Percentiles rank a stretch among this genome's conserved stretches.
Evolutionary conservation across 1,140 invertebrate genomes (phyloP).

Genomic region (Babylonia areolata): DNA sequence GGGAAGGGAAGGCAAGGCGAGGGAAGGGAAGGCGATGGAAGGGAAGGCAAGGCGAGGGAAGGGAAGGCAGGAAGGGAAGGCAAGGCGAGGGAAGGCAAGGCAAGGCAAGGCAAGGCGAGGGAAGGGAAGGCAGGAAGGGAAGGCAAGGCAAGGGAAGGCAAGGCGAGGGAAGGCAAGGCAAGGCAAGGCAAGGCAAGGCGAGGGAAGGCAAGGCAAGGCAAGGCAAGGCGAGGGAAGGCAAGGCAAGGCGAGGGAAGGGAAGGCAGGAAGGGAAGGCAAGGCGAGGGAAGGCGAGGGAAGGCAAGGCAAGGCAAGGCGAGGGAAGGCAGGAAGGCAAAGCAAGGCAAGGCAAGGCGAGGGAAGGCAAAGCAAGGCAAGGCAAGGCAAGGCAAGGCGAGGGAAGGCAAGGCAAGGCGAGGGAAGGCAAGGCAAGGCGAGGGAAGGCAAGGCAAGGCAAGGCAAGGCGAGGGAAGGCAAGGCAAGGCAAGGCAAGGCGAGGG

Average conservation of each 20-base stretch:
- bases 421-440: neutral
- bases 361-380: neutral
- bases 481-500: too few species aligned
- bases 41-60: neutral
- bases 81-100: neutral
- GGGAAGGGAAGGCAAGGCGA: neutral
- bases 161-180: neutral
- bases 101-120: neutral
- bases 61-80: neutral
- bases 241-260: neutral
- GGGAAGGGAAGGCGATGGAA: neutral
- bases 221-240: neutral
- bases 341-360: too few species aligned
- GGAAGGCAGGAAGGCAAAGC: neutral
- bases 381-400: neutral
- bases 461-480: too few species aligned
- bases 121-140: neutral
- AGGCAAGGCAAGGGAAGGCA: neutral
- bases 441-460: too few species aligned
- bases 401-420: neutral
- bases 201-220: constrained; percentile 8
- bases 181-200: neutral
- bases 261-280: neutral
- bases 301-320: too few species aligned
- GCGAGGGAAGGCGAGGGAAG: too few species aligned